phyloP scores from a whole-genome alignment of 2,113 vertebrate species.

The Galbula dea region DNA sequence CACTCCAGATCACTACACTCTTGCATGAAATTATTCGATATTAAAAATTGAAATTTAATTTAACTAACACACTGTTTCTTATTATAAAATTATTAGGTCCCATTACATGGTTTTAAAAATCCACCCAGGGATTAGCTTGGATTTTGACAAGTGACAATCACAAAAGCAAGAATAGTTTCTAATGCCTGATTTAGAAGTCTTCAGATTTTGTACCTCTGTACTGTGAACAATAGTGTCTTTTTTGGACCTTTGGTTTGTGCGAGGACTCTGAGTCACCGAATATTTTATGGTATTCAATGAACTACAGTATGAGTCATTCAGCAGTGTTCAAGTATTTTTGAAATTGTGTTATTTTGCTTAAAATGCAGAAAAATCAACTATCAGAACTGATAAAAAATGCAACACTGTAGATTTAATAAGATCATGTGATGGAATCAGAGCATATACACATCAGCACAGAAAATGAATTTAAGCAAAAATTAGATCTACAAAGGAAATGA shows the following conservation, averaged over 20 bases:
- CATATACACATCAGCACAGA: not conserved
- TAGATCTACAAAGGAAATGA: slow-evolving; percentile 5
- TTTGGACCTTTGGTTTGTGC: slow-evolving; percentile 57
- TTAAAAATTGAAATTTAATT: slow-evolving; percentile 53
- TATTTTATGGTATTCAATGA: slow-evolving; percentile 71
- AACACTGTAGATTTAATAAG: slow-evolving; percentile 46
- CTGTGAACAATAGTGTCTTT: slow-evolving; percentile 45
- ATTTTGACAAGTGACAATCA: not conserved
- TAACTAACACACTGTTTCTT: slow-evolving; percentile 7
- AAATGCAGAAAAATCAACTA: slow-evolving; percentile 52
- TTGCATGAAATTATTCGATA: slow-evolving; percentile 31
- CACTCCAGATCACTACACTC: slow-evolving; percentile 20
- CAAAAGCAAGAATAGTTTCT: not conserved
- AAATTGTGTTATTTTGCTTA: slow-evolving; percentile 71
- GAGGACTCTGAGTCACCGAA: slow-evolving; percentile 69
- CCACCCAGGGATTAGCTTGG: not conserved
- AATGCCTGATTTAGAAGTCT: not conserved
- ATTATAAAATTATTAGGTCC: slow-evolving; percentile 43
- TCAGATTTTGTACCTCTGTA: slow-evolving; percentile 28
- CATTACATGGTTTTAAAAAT: slow-evolving; percentile 29
- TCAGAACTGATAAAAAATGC: slow-evolving; percentile 69
- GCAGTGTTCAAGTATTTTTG: slow-evolving; percentile 74
- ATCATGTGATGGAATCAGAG: slow-evolving; percentile 45
- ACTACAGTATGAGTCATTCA: slow-evolving; percentile 74
- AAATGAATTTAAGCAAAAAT: slow-evolving; percentile 57